These are phyloP conservation scores for Molossus molossus DNA, from an alignment of 2,797 vertebrate genomes.

Conservation along the genomic window DNA sequence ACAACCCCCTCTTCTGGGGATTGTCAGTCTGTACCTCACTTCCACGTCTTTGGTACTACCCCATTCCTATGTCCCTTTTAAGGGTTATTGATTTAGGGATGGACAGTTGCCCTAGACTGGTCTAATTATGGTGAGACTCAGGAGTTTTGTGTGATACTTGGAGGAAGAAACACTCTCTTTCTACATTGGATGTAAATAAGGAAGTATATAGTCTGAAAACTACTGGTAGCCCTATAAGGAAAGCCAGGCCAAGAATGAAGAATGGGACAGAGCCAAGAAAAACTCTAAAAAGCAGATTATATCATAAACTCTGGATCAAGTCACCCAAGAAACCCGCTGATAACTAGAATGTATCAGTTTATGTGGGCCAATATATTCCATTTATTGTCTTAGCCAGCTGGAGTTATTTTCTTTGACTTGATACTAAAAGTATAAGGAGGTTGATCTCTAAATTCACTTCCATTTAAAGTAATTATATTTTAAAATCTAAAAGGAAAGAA, in stretches of 20 bases:
- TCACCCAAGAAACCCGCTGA: neutral
- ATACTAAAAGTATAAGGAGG: neutral
- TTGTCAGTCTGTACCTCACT: too few species aligned
- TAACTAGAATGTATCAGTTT: slow-evolving; percentile 44
- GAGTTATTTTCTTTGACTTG: slow-evolving; percentile 30
- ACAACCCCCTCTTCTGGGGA: too few species aligned
- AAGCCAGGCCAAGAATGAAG: neutral
- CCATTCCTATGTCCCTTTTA: neutral
- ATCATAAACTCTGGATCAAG: neutral
- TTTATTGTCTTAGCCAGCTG: neutral
- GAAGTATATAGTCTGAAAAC: neutral
- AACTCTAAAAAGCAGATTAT: neutral
- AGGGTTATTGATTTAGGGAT: neutral
- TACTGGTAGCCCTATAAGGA: neutral
- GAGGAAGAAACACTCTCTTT: neutral
- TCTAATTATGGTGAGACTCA: neutral
- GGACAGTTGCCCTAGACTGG: neutral
- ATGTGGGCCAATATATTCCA: neutral
- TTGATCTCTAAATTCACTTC: neutral
- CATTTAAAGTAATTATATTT: neutral
- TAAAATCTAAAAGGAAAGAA: slow-evolving; percentile 7
- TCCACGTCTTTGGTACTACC: too few species aligned
- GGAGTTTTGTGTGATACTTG: neutral
- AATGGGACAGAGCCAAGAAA: neutral
- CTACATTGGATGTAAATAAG: neutral